Evolutionary conservation across 2,113 vertebrate genomes (phyloP), one percentile per base, ranked within the genome.

Genomic region (Antennarius striatus): DNA sequence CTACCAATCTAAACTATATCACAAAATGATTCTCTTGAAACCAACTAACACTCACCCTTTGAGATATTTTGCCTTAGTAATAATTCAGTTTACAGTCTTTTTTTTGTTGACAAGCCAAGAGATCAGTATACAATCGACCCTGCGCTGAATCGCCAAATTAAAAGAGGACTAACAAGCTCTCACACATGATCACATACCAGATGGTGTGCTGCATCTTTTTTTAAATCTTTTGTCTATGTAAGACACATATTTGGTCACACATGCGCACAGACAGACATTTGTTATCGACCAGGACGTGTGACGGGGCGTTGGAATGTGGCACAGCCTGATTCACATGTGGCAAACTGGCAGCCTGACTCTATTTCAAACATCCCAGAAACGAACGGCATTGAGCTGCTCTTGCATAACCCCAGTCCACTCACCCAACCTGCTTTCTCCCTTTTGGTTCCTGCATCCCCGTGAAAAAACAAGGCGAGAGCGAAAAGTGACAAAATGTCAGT

Each of bases 1-100:
- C 93, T 94, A 93, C 89, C 88, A 66, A 76, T 91, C 92, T 94
- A 94, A 91, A 89, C 91, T 93, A 92, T 88, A 91, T 91, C 92
- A 93, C 91, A 91, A 92, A 91, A 88, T 76, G 49, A 89, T 91
- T 90, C 89, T 90, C 89, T 86, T 79, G 85, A 88, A 92, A 89
- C 86, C 85, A 77, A 90, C 87, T 84, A 91, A 91, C 91, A 92
- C 87, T 90, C 88, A 89, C 68, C 80, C 88, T 88, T 89, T 77
- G 83, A 91, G 88, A 92, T 90, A 89, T 92, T 91, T 88, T 82
- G 71, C 88, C 86, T 81, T 75, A 72, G 79, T 83, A 89, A 83
- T 87, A 88, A 82, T 87, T 86, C 72, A 77, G 78, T 84, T 90
- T 86, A 91, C 85, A 89, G 90, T 85, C 32, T 36, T 36, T 88